phyloP scores from a whole-genome alignment of 64 coral and sea anemone species.

The Anthopleura sola region DNA sequence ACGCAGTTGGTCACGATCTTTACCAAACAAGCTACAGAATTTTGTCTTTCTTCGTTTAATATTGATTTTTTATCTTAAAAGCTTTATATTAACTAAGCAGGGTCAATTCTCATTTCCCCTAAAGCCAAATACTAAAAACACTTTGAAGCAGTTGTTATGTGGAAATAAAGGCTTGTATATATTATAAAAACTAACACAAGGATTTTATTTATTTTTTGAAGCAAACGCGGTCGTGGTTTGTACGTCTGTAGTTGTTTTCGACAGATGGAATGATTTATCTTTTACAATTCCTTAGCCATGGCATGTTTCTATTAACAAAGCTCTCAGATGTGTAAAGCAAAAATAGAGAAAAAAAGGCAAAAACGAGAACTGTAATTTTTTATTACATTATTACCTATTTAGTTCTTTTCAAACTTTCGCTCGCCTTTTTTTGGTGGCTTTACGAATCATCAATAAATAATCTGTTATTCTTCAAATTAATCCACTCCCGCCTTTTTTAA shows the following conservation, averaged over 20 bases:
- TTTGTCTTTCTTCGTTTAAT: too few species aligned
- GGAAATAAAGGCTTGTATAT: not conserved
- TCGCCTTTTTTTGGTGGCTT: not conserved
- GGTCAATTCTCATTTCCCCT: too few species aligned
- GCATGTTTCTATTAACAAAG: not conserved
- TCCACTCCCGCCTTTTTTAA: too few species aligned
- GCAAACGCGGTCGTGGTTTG: not conserved
- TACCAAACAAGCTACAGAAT: too few species aligned
- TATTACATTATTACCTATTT: not conserved
- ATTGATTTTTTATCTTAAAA: too few species aligned
- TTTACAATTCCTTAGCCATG: not conserved
- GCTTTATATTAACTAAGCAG: too few species aligned
- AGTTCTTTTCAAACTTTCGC: not conserved
- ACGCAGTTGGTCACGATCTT: too few species aligned
- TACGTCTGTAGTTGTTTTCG: conserved; percentile 18
- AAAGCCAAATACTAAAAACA: too few species aligned
- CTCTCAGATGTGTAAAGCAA: not conserved
- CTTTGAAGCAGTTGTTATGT: not conserved
- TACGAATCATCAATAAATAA: too few species aligned
- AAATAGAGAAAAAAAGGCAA: not conserved
- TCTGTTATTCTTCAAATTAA: too few species aligned
- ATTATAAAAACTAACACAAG: not conserved
- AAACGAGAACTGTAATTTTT: not conserved
- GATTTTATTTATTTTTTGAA: conserved; percentile 1
- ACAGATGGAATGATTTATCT: conserved; percentile 9